Conservation (phyloP, 2,888 invertebrate genomes). For the Physocephala rufipes region DNA sequence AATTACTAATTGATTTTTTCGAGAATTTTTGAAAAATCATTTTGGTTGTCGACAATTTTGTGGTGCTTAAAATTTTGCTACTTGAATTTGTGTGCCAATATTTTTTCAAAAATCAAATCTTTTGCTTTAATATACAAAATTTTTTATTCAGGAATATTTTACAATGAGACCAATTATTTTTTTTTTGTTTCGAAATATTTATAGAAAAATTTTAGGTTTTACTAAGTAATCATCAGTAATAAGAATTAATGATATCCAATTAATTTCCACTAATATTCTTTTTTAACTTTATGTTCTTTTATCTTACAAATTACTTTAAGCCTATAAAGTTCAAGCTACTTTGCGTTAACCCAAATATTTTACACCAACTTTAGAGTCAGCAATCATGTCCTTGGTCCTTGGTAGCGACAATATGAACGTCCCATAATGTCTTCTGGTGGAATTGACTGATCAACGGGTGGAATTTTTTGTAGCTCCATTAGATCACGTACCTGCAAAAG, state of each 20-base stretch:
- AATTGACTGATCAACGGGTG: slow-evolving; percentile 70
- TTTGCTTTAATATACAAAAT: no score
- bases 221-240: slow-evolving; percentile 22
- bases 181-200: no score
- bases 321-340: background rate
- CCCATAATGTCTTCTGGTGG: slow-evolving; percentile 70
- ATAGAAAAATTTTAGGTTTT: background rate
- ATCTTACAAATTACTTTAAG: no score
- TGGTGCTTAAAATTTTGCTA: no score
- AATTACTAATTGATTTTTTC: slow-evolving; percentile 1
- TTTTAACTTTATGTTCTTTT: no score
- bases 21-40: slow-evolving; percentile 15
- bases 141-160: no score
- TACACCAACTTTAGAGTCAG: slow-evolving; percentile 36
- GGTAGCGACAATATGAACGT: slow-evolving; percentile 70
- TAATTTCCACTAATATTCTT: no score
- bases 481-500: slow-evolving; percentile 68
- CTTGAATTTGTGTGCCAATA: no score
- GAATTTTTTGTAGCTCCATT: slow-evolving; percentile 69
- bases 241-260: background rate
- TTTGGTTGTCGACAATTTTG: no score
- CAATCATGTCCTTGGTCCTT: slow-evolving; percentile 67
- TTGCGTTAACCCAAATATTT: background rate
- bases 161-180: no score
- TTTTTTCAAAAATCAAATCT: no score